phyloP scores from a whole-genome alignment of 2,888 invertebrate species.

The Hypomecis punctinalis region DNA sequence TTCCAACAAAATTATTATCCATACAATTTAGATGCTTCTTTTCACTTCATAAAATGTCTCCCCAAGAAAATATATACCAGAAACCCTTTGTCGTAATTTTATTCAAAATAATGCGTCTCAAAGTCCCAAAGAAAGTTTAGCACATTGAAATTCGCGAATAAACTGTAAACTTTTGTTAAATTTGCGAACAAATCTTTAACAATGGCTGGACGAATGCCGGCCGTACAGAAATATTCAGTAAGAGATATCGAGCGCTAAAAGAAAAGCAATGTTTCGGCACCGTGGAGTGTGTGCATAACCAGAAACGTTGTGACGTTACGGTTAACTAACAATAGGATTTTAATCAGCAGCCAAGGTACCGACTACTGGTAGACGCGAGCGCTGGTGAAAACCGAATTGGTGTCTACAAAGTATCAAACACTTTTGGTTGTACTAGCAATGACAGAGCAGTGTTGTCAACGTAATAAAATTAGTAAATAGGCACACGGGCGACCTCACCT shows the following conservation, averaged over 20 bases:
- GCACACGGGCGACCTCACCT: too few relatives aligned
- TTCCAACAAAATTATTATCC: neutral
- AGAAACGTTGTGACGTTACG: too few relatives aligned
- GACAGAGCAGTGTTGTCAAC: too few relatives aligned
- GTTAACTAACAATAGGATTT: too few relatives aligned
- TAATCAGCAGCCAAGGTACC: too few relatives aligned
- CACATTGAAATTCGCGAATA: slow-evolving; percentile 36
- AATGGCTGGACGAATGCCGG: slow-evolving; percentile 18
- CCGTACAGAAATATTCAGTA: neutral
- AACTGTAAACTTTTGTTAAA: slow-evolving; percentile 39
- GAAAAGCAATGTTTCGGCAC: too few relatives aligned
- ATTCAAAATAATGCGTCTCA: slow-evolving; percentile 28
- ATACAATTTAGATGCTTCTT: neutral
- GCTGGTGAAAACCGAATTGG: too few relatives aligned
- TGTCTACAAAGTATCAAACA: too few relatives aligned
- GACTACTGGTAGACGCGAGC: too few relatives aligned
- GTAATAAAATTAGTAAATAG: too few relatives aligned
- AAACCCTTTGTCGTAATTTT: slow-evolving; percentile 23
- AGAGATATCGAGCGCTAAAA: neutral
- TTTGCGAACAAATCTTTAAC: slow-evolving; percentile 30
- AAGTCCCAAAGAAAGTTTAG: slow-evolving; percentile 29
- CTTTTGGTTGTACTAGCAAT: too few relatives aligned
- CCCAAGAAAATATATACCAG: neutral
- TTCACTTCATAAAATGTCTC: neutral
- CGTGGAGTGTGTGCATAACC: too few relatives aligned